Conservation (phyloP, 2,113 vertebrate genomes). For the Hydrochoerus hydrochaeris region DNA sequence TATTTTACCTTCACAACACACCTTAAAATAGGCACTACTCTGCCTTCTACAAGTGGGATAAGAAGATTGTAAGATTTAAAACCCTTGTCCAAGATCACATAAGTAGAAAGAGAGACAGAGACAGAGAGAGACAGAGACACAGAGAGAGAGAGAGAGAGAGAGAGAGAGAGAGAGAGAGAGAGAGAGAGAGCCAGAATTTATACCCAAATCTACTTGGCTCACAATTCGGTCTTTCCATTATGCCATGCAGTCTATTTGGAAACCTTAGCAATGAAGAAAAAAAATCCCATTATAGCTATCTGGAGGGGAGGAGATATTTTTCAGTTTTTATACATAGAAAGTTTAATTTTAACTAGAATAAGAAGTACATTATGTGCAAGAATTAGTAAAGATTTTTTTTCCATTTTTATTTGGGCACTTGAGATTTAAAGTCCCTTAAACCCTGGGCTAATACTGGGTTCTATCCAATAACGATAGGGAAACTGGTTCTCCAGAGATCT, state of each 20-base stretch:
- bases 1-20: neutral
- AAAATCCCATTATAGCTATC: neutral
- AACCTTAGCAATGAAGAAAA: conserved; percentile 42
- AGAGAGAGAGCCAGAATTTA: neutral
- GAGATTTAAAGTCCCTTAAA: neutral
- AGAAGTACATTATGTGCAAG: neutral
- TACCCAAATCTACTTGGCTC: neutral
- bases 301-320: neutral
- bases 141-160: neutral
- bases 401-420: neutral
- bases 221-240: neutral
- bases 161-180: neutral
- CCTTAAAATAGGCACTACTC: neutral
- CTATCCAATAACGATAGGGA: conserved; percentile 46
- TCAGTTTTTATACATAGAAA: conserved; percentile 59
- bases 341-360: conserved; percentile 62
- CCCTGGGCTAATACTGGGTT: conserved; percentile 51
- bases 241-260: neutral
- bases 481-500: conserved; percentile 73
- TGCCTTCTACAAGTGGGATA: neutral
- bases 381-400: conserved; percentile 22
- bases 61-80: neutral
- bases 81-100: neutral
- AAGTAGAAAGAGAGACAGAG: neutral
- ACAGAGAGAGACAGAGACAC: neutral